Evolutionary conservation across 2,797 vertebrate genomes (phyloP), one percentile per base, ranked within the genome.

Genomic region (Miichthys miiuy): DNA sequence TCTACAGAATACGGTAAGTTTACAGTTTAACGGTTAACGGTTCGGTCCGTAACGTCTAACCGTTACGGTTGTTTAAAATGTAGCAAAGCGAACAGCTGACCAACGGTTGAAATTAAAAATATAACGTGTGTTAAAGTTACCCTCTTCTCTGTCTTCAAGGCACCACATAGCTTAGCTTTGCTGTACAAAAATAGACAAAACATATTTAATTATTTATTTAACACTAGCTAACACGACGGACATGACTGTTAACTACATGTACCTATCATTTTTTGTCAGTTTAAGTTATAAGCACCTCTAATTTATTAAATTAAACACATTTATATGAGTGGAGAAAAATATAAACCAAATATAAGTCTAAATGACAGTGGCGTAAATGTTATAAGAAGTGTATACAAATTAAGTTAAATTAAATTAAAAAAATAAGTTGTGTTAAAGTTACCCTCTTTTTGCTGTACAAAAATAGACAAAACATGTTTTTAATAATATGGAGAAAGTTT

Each of bases 1-100:
- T 79, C 83, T 51, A 57, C 77, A 66, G 41, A 68, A 54, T 52
- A 68, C 90, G 95, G 95, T 96, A 90, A 94, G 94, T 91, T 73
- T 75, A n/a, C 62, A 17, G 1, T n/a, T 67, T 27, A 11, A 7
- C 51, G 50, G 27, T 14, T n/a, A 5, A 61, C 51, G 18, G n/a
- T 5, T 30, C 25, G 2, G 25, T 11, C 50, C 25, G 46, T 50
- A 25, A 51, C 6, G 57, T 65, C 9, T 42, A 65, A 23, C 41
- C 41, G 52, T 41, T 11, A 56, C 9, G 30, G 48, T n/a, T 5
- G 48, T 44, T 44, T 44, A 44, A 44, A 42, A 42, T 42, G 42
- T 4, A 42, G 42, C 11, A 18, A 68, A 42, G 13, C 12, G 13
- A 3, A 65, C 61, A 1, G 16, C 2, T 44, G 34, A 34, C 34